A percentile compares a stretch with the other conserved stretches of the same genome.
Evolutionary conservation across 2,113 vertebrate genomes (phyloP).

Genomic region (Patagioenas fasciata): DNA sequence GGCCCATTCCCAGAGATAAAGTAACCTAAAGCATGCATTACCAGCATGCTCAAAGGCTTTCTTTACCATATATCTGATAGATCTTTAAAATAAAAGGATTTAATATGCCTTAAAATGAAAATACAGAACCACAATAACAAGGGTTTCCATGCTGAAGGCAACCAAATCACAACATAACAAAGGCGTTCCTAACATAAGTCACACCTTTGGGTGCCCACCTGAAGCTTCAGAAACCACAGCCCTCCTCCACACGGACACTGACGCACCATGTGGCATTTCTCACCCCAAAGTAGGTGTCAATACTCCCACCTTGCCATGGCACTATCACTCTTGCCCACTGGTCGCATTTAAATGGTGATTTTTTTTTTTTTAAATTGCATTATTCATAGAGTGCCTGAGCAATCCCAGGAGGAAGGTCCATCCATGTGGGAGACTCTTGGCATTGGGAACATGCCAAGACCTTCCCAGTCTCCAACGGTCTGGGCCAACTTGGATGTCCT

Average conservation of each 20-base stretch:
- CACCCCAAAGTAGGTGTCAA: not conserved
- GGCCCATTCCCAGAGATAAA: slow-evolving; percentile 52
- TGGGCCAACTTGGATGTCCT: too few species aligned
- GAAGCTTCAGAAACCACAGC: not conserved
- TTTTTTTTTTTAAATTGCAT: not conserved
- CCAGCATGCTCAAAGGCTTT: not conserved
- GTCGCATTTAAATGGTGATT: not conserved
- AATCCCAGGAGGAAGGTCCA: not conserved
- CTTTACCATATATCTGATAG: slow-evolving; percentile 9
- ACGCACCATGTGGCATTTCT: not conserved
- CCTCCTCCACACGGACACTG: not conserved
- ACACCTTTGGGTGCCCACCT: not conserved
- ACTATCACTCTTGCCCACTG: not conserved
- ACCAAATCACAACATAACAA: not conserved
- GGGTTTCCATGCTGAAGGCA: not conserved
- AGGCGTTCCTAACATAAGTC: not conserved
- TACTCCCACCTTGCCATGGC: not conserved
- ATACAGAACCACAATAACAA: not conserved
- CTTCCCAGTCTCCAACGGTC: too few species aligned
- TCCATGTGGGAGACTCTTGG: not conserved
- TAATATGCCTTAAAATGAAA: not conserved
- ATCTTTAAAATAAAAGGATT: slow-evolving; percentile 27
- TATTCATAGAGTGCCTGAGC: not conserved
- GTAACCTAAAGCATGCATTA: slow-evolving; percentile 14
- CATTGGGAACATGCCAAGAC: not conserved